Percentiles rank a stretch among this genome's conserved stretches.
phyloP scores from a whole-genome alignment of 2,797 vertebrate genomes.

The Corythornis leucogaster region DNA sequence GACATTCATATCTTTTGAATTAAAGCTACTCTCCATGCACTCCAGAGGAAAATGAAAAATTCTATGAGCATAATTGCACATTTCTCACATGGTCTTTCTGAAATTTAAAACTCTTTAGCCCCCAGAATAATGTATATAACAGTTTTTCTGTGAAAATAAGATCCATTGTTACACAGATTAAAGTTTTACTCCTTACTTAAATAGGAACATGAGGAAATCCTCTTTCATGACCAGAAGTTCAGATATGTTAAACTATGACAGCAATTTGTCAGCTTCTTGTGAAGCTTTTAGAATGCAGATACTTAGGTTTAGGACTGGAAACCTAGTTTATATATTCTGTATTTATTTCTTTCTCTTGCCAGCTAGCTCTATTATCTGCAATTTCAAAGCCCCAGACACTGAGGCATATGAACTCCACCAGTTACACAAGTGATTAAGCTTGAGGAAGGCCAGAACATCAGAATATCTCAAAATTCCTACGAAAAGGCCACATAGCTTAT shows the following conservation, averaged over 20 bases:
- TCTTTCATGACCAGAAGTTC: neutral
- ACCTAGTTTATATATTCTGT: neutral
- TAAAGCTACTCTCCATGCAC: neutral
- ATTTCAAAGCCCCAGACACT: neutral
- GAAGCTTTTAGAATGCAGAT: neutral
- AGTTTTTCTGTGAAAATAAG: neutral
- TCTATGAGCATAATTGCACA: neutral
- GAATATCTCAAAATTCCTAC: neutral
- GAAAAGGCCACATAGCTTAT: neutral
- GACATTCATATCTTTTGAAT: neutral
- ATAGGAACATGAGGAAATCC: neutral
- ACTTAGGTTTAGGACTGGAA: neutral
- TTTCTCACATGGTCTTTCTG: neutral
- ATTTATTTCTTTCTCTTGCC: neutral
- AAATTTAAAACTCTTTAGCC: neutral
- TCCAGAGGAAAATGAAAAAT: neutral
- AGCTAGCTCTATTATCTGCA: neutral
- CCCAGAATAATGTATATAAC: neutral
- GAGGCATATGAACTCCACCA: neutral
- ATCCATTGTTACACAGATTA: neutral
- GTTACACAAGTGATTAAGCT: neutral
- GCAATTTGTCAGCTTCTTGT: neutral
- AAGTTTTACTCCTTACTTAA: neutral
- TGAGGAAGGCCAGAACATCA: neutral
- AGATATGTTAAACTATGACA: neutral